Evolutionary conservation across 2,113 vertebrate genomes (phyloP), one percentile per base, ranked within the genome.

Genomic region (Paramisgurnus dabryanus): DNA sequence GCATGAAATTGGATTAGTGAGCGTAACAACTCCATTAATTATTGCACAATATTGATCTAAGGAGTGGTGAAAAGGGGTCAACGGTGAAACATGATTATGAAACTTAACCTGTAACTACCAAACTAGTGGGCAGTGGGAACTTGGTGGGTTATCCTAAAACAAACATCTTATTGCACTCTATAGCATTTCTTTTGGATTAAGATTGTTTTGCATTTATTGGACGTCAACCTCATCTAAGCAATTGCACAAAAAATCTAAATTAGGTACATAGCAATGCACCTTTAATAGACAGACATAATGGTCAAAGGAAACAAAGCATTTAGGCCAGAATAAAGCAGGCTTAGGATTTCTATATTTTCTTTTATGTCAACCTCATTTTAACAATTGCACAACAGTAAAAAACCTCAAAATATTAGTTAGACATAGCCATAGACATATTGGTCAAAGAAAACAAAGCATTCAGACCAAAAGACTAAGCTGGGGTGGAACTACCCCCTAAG

Each of bases 31-130:
- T 85, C 89, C 80, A 88, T 86, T 88, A 88, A 86, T 90, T 90
- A 90, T 89, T 87, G 92, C 92, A 89, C 10, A 85, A 87, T 89
- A 88, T 89, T 85, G 88, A 88, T 91, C 83, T 83, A 86, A 82
- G 87, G 85, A 90, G 86, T 34, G 77, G 87, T 27, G 86, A 88
- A 85, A 82, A 83, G 82, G 81, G 89, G 89, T 91, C 87, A 90
- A 27, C 86, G 85, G 85, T 84, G 86, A 90, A 88, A 70, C 83
- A 81, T 87, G 88, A 89, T 89, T 88, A 85, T 87, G 90, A 88
- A 85, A 89, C 83, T 67, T 78, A 83, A 92, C 84, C 87, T 4
- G 4, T 64, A 67, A 65, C 77, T 73, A 80, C 85, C 68, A 77
- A 78, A 70, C 66, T 76, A 61, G 76, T 69, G 83, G 87, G 78